phyloP scores from a whole-genome alignment of 1,140 invertebrate species.

The Ladona fulva region DNA sequence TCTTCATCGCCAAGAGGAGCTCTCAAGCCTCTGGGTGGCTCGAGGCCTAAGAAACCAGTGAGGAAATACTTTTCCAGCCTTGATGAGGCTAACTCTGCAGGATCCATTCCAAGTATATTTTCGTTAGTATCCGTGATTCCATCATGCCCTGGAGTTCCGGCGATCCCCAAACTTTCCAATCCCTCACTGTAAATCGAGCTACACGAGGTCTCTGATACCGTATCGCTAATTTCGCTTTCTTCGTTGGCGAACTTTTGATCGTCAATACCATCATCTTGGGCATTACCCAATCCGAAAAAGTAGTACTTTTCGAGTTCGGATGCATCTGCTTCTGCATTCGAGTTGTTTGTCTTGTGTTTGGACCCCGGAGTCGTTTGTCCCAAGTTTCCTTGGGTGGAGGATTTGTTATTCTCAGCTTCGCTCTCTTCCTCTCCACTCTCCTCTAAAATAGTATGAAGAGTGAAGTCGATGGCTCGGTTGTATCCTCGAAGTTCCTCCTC shows the following conservation, averaged over 20 bases:
- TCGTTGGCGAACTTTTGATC: conserved; percentile 35
- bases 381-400: neutral
- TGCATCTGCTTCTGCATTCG: conserved; percentile 31
- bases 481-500: conserved; percentile 75
- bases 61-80: conserved; percentile 84
- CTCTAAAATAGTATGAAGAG: conserved; percentile 85
- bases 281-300: conserved; percentile 63
- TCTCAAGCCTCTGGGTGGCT: conserved; percentile 48
- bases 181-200: conserved; percentile 80
- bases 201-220: conserved; percentile 62
- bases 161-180: conserved; percentile 53
- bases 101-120: conserved; percentile 36
- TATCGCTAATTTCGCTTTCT: conserved; percentile 43
- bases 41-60: conserved; percentile 71
- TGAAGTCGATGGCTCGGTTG: conserved; percentile 75
- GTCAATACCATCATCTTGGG: conserved; percentile 31
- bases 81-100: conserved; percentile 69
- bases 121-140: conserved; percentile 33
- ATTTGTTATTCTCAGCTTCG: conserved; percentile 44
- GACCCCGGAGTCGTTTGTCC: neutral
- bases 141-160: conserved; percentile 39
- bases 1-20: neutral
- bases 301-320: conserved; percentile 88
- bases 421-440: conserved; percentile 84
- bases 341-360: neutral